These are phyloP conservation scores for Thalpophila matura DNA, from an alignment of 2,888 invertebrate genomes.

Conservation along the genomic window DNA sequence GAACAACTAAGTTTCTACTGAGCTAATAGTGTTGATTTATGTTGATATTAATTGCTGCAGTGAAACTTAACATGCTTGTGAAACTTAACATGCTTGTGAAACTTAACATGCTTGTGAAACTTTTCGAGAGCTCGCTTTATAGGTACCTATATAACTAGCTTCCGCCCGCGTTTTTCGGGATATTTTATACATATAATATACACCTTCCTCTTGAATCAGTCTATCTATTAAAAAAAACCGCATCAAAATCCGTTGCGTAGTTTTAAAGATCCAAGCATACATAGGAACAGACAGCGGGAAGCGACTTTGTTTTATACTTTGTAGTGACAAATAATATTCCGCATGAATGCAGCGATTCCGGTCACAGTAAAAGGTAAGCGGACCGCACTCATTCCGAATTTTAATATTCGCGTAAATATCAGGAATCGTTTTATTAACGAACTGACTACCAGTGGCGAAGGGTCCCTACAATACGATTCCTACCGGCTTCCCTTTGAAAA, in stretches of 20 bases:
- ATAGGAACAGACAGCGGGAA: too few relatives aligned
- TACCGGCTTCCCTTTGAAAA: too few relatives aligned
- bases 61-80: background rate
- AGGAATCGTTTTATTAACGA: background rate
- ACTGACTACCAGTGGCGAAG: background rate
- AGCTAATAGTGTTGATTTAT: background rate
- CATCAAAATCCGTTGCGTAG: too few relatives aligned
- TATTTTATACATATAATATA: too few relatives aligned
- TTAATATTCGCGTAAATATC: slow-evolving; percentile 7
- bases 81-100: background rate
- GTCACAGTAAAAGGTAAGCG: slow-evolving; percentile 1
- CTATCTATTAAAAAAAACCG: too few relatives aligned
- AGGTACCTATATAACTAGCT: too few relatives aligned
- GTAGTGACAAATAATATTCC: slow-evolving; percentile 4
- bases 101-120: background rate
- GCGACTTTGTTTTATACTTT: too few relatives aligned
- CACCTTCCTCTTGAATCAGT: too few relatives aligned
- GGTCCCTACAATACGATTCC: too few relatives aligned
- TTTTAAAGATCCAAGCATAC: too few relatives aligned
- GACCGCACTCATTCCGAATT: background rate
- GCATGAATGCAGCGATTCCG: background rate
- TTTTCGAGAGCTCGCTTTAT: background rate
- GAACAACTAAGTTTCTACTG: background rate
- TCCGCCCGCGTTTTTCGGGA: too few relatives aligned
- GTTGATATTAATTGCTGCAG: background rate